phyloP scores from a whole-genome alignment of 1,140 invertebrate species.

The Anoplolepis gracilipes region DNA sequence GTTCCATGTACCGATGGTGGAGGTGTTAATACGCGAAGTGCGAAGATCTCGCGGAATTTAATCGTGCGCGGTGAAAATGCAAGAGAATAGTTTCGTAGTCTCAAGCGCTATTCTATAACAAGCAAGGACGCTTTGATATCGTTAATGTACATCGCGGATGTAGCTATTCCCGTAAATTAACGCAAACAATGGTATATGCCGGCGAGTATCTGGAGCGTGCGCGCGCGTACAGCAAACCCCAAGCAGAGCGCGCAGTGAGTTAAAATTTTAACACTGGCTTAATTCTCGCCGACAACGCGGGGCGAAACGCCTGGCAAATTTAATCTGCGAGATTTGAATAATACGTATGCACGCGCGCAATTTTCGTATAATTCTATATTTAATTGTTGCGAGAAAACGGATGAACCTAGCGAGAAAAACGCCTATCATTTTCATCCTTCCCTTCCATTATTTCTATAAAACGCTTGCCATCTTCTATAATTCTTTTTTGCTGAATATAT shows the following conservation, averaged over 20 bases:
- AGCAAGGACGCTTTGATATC: constrained; percentile 54
- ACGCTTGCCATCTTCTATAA: not conserved
- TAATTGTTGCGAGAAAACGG: constrained; percentile 31
- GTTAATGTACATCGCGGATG: constrained; percentile 60
- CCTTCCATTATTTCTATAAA: not conserved
- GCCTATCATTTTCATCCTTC: not conserved
- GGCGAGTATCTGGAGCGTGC: constrained; percentile 10
- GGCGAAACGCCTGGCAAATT: constrained; percentile 46
- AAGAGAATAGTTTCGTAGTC: constrained; percentile 16
- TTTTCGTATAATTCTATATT: constrained; percentile 58
- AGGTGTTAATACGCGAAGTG: not conserved
- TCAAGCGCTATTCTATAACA: constrained; percentile 39
- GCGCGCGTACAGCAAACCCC: not conserved
- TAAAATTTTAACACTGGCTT: constrained; percentile 65
- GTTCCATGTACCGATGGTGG: not conserved
- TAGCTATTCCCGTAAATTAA: constrained; percentile 58
- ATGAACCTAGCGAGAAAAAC: constrained; percentile 38
- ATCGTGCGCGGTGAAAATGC: constrained; percentile 22
- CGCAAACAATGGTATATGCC: constrained; percentile 63
- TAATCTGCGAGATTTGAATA: constrained; percentile 66
- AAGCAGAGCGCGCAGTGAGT: constrained; percentile 4
- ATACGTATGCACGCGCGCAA: constrained; percentile 46
- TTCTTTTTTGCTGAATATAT: not conserved
- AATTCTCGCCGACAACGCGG: constrained; percentile 57
- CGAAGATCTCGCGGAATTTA: constrained; percentile 61